Conservation (phyloP, 2,797 vertebrate species). For the Chromobotia macracanthus region DNA sequence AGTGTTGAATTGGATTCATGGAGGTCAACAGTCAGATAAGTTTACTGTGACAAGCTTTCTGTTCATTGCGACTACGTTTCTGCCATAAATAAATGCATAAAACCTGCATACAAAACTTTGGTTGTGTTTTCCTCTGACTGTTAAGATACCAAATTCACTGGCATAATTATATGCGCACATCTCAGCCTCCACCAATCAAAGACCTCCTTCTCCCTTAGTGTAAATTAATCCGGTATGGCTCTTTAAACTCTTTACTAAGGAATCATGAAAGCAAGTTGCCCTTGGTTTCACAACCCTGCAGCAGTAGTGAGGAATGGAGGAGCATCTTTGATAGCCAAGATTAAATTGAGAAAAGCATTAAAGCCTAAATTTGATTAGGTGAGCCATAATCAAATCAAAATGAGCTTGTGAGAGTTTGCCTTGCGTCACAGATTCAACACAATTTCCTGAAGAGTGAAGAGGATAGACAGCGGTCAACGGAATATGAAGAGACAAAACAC, state of each 20-base stretch:
- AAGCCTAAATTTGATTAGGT: conserved; percentile 60
- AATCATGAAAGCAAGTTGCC: conserved; percentile 29
- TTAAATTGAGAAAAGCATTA: conserved; percentile 65
- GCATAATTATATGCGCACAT: neutral
- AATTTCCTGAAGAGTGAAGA: conserved; percentile 60
- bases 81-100: neutral
- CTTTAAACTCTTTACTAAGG: conserved; percentile 30
- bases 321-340: conserved; percentile 54
- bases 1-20: conserved; percentile 9
- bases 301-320: conserved; percentile 41
- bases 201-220: neutral
- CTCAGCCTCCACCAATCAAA: neutral
- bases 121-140: neutral
- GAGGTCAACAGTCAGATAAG: conserved; percentile 2
- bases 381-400: conserved; percentile 60
- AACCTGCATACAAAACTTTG: neutral
- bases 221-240: conserved; percentile 15
- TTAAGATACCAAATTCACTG: neutral
- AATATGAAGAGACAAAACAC: conserved; percentile 45
- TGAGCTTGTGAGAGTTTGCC: conserved; percentile 53
- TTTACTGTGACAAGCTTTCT: conserved; percentile 10
- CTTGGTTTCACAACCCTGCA: conserved; percentile 35
- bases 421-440: conserved; percentile 60
- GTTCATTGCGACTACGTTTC: neutral
- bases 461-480: conserved; percentile 50